A percentile compares a stretch with the other conserved stretches of the same genome.
Conservation (phyloP, 2,113 vertebrate genomes). For the Axis porcinus region DNA sequence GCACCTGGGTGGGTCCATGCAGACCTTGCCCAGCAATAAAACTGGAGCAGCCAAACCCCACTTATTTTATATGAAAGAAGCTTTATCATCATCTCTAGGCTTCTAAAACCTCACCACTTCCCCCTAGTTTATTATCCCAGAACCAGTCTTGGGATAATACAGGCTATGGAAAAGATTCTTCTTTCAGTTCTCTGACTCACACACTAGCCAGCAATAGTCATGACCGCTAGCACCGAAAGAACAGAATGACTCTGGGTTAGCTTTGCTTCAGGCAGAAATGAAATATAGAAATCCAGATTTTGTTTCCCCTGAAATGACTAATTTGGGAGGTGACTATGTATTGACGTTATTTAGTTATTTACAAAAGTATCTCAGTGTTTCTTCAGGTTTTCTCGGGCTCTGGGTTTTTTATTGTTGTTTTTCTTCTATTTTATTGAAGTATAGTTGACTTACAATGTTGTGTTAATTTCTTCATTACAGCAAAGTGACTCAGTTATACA, state of each 20-base stretch:
- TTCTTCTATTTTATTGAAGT: background rate
- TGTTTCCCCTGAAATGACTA: background rate
- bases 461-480: background rate
- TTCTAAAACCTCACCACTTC: background rate
- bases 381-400: background rate
- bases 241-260: background rate
- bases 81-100: background rate
- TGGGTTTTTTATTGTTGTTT: background rate
- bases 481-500: background rate
- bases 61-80: background rate
- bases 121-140: background rate
- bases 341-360: background rate
- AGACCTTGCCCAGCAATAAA: background rate
- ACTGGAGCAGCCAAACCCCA: background rate
- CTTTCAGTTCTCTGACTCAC: background rate
- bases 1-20: background rate
- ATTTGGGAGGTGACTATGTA: background rate
- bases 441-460: background rate
- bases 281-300: background rate
- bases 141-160: background rate
- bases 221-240: fast-evolving
- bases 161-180: background rate
- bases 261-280: background rate
- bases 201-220: background rate
- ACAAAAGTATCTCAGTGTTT: background rate